A percentile compares a stretch with the other conserved stretches of the same genome.
Conservation (phyloP, 1,140 invertebrate species). For the Megalopta genalis region DNA sequence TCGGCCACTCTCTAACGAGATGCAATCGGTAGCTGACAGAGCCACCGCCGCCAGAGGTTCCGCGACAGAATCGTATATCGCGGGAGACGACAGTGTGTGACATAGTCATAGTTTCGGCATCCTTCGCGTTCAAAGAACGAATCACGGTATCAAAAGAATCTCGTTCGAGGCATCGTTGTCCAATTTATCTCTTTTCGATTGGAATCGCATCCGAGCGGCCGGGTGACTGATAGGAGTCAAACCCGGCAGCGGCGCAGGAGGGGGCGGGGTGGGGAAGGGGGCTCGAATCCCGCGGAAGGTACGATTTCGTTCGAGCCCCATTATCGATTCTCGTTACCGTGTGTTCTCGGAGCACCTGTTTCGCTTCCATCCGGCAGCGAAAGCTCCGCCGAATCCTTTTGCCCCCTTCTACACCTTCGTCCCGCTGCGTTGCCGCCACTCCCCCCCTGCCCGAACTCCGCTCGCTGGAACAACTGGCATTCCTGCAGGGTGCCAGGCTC, state of each 20-base stretch:
- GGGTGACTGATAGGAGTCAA: constrained; percentile 18
- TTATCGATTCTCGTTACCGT: constrained; percentile 54
- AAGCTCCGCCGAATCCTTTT: constrained; percentile 28
- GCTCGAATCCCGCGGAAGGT: constrained; percentile 22
- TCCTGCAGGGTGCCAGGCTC: not conserved
- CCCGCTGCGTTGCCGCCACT: not conserved
- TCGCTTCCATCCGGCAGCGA: constrained; percentile 40
- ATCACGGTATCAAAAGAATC: constrained; percentile 28
- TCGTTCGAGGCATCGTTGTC: not conserved
- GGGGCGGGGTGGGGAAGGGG: too few species aligned
- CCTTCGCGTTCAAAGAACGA: not conserved
- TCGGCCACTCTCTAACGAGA: not conserved
- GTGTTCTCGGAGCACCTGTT: constrained; percentile 25
- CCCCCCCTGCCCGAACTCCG: too few species aligned
- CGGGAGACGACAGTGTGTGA: not conserved
- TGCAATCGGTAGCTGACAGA: not conserved
- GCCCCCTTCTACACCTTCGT: not conserved
- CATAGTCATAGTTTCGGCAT: not conserved
- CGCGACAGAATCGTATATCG: too few species aligned
- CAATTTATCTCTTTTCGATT: constrained; percentile 12
- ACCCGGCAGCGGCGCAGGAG: too few species aligned
- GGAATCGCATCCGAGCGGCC: not conserved
- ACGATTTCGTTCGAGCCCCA: constrained; percentile 40
- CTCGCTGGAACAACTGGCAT: not conserved
- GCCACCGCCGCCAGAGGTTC: too few species aligned